phyloP scores from a whole-genome alignment of 1,140 invertebrate genomes.

The Zaprionus inermis region DNA sequence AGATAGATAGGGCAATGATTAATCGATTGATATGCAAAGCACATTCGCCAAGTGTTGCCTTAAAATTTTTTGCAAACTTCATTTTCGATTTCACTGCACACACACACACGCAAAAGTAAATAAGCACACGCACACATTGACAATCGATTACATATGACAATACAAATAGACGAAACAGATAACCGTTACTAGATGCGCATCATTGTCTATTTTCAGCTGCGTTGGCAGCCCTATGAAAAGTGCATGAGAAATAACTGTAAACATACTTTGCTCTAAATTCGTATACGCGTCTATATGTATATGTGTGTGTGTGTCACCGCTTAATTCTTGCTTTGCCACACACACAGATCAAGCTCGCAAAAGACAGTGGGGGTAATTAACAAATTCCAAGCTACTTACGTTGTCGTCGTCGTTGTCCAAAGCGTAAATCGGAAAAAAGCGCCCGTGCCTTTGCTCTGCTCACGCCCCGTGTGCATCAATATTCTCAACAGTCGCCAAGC shows the following conservation, averaged over 20 bases:
- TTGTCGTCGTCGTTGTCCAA: constrained; percentile 78
- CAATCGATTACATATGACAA: not conserved
- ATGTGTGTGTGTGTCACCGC: constrained; percentile 17
- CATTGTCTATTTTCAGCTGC: not conserved
- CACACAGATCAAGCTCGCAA: constrained; percentile 11
- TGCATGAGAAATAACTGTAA: constrained; percentile 51
- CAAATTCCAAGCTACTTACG: constrained; percentile 71
- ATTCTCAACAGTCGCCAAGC: constrained; percentile 38
- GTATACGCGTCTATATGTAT: constrained; percentile 6
- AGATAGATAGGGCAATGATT: not conserved
- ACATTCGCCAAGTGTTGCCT: not conserved
- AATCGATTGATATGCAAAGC: constrained; percentile 23
- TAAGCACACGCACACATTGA: not conserved
- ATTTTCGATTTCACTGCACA: constrained; percentile 33
- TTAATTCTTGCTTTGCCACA: constrained; percentile 26
- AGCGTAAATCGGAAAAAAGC: constrained; percentile 67
- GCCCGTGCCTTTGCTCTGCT: constrained; percentile 42
- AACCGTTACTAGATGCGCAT: constrained; percentile 25
- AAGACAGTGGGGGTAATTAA: constrained; percentile 49
- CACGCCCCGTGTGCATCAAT: constrained; percentile 56
- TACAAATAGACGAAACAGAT: constrained; percentile 5
- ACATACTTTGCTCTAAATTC: constrained; percentile 33
- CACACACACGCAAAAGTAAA: not conserved
- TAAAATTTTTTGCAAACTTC: constrained; percentile 11
- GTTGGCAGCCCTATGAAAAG: constrained; percentile 34